A percentile compares a stretch with the other conserved stretches of the same genome.
These are phyloP conservation scores for cat (Felis catus) DNA, from an alignment of 2,113 vertebrate genomes.

Conservation along the genomic window DNA sequence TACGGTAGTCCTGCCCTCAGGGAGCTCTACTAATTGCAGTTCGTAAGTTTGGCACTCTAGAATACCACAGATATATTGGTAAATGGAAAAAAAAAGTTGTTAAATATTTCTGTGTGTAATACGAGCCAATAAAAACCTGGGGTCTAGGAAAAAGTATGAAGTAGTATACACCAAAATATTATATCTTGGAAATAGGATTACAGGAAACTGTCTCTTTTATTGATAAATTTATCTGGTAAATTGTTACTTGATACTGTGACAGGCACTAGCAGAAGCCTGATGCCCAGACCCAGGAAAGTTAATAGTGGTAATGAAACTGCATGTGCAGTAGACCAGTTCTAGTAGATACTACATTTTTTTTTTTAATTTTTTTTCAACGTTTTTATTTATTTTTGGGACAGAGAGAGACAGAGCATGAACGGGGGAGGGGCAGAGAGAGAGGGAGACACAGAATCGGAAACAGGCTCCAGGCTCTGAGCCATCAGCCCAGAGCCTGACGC, in stretches of 20 bases:
- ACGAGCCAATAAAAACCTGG: background rate
- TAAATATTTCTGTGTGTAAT: background rate
- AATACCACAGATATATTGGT: background rate
- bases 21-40: background rate
- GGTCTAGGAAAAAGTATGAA: background rate
- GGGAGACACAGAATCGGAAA: no score
- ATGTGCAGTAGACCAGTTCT: background rate
- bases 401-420: no score
- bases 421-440: no score
- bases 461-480: no score
- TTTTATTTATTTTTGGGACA: no score
- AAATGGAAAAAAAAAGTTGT: background rate
- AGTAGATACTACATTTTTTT: background rate
- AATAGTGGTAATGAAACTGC: background rate
- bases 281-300: background rate
- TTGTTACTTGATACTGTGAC: background rate
- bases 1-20: background rate
- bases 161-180: background rate
- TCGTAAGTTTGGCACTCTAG: background rate
- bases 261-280: background rate
- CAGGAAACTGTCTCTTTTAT: background rate
- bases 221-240: background rate
- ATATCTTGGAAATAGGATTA: conserved; percentile 11
- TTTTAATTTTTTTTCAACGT: no score
- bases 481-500: no score